These are phyloP conservation scores for Autographa pulchrina DNA, from an alignment of 2,888 invertebrate species.

Conservation along the genomic window DNA sequence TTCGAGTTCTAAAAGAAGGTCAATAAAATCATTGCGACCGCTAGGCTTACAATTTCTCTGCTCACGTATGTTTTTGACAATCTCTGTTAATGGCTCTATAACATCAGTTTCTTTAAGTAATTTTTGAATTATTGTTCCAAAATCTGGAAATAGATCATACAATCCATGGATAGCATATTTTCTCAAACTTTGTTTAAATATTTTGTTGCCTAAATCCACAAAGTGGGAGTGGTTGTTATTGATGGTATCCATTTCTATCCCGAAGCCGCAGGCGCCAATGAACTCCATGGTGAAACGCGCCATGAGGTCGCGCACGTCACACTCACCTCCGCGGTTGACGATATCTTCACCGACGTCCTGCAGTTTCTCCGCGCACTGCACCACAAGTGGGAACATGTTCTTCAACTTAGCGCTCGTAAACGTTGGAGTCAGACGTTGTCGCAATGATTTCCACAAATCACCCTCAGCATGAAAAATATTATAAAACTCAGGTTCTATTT, in stretches of 20 bases:
- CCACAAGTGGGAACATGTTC: conserved; percentile 79
- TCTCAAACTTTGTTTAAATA: conserved; percentile 61
- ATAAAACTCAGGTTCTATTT: conserved; percentile 67
- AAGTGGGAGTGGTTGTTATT: conserved; percentile 72
- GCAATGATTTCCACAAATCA: conserved; percentile 76
- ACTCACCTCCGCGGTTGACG: conserved; percentile 65
- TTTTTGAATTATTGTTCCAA: conserved; percentile 53
- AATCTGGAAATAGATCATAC: conserved; percentile 70
- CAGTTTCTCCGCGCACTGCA: conserved; percentile 75
- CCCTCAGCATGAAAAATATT: conserved; percentile 77
- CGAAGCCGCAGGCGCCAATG: conserved; percentile 77
- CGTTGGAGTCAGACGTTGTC: conserved; percentile 78
- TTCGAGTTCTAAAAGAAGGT: conserved; percentile 70
- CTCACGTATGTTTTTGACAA: conserved; percentile 67
- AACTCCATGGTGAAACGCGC: conserved; percentile 77
- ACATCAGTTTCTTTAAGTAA: conserved; percentile 46
- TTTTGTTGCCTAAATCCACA: conserved; percentile 65
- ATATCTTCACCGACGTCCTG: conserved; percentile 64
- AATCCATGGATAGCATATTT: conserved; percentile 54
- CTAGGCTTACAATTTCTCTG: conserved; percentile 73
- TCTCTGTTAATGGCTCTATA: conserved; percentile 56
- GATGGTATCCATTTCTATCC: conserved; percentile 71
- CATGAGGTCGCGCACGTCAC: conserved; percentile 73
- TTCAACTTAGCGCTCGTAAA: conserved; percentile 79
- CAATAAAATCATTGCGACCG: conserved; percentile 74